Base-by-base conservation (phyloP, 2,113 vertebrate species). In the Carassius gibelio region DNA sequence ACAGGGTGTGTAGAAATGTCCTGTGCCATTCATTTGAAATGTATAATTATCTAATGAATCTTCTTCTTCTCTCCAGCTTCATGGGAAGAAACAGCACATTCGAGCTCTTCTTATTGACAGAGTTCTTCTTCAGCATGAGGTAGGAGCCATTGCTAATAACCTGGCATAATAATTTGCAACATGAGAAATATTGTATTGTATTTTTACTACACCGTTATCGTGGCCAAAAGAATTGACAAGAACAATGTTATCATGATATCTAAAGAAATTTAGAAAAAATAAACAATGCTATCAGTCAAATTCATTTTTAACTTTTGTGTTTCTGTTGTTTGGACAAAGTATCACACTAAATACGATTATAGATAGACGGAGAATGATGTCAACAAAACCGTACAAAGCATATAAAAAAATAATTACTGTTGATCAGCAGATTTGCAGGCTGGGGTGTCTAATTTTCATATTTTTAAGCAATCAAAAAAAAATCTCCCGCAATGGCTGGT, bases 51-150 rank as follows among this genome's bases (percentile, higher is more conserved):
- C 8, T 64, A 6, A 36, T 30, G 9, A 52, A 50, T 30, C 45
- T 2, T 64, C 36, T 84, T 57, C 4, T 64, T 30, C 89, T 91
- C 90, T 89, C 64, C 93, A 99, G 98, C 97, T 99, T 82, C 96
- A 95, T 85, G 97, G 97, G 81, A 97, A 96, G 90, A 99, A 99
- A 84, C 96, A 96, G 36, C 97, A 99, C 89, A 98, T 99, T 84
- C 94, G 98, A 92, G 97, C 97, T 0, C 91, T 99, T n/a, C 93
- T 99, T 78, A 97, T 99, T 26, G 98, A 99, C 92, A 94, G 98
- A 84, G 97, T 98, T 62, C 95, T 99, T 92, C 94, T 99, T 85
- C 98, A 99, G 91, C 98, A 99, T 62, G 97, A 99, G 96, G 98
- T 98, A 93, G 83, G 84, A 75, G 34, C 62, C 15, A 66, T 48